Conservation (phyloP, 1,140 invertebrate genomes). For the Pseudomyrmex pallidus region DNA sequence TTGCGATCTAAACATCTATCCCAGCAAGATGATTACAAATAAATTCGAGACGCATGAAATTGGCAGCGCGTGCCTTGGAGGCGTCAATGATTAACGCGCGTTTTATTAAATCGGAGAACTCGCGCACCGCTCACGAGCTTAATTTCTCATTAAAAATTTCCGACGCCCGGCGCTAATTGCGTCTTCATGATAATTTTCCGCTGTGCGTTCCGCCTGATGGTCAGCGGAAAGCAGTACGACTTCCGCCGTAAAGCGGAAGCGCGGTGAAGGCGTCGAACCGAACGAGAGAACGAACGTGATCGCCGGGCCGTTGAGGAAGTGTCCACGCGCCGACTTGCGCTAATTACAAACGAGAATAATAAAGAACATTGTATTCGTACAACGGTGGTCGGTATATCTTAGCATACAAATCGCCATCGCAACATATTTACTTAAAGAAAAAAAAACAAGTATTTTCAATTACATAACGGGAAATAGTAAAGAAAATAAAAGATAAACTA, state of each 20-base stretch:
- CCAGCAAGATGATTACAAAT: background rate
- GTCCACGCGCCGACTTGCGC: conserved; percentile 37
- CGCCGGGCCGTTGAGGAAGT: conserved; percentile 43
- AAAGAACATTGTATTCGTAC: background rate
- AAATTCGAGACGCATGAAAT: conserved; percentile 50
- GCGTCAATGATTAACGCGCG: conserved; percentile 43
- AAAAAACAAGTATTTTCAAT: background rate
- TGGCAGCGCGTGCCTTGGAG: conserved; percentile 49
- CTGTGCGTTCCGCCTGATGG: conserved; percentile 64
- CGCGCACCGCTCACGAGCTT: conserved; percentile 38
- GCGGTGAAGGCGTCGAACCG: conserved; percentile 45
- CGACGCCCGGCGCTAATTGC: conserved; percentile 65
- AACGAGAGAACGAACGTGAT: conserved; percentile 52
- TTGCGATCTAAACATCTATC: conserved; percentile 37
- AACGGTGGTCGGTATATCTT: background rate
- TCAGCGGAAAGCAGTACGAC: conserved; percentile 60
- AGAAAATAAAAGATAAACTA: too few relatives aligned
- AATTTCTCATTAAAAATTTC: conserved; percentile 69
- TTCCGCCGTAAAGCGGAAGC: conserved; percentile 56
- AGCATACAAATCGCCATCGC: background rate
- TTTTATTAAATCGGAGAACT: conserved; percentile 43
- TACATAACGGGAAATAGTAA: too few relatives aligned
- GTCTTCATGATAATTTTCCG: conserved; percentile 62
- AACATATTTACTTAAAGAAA: background rate
- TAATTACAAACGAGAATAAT: background rate